These are phyloP conservation scores for Okapia johnstoni DNA, from an alignment of 2,113 vertebrate species.

Conservation along the genomic window DNA sequence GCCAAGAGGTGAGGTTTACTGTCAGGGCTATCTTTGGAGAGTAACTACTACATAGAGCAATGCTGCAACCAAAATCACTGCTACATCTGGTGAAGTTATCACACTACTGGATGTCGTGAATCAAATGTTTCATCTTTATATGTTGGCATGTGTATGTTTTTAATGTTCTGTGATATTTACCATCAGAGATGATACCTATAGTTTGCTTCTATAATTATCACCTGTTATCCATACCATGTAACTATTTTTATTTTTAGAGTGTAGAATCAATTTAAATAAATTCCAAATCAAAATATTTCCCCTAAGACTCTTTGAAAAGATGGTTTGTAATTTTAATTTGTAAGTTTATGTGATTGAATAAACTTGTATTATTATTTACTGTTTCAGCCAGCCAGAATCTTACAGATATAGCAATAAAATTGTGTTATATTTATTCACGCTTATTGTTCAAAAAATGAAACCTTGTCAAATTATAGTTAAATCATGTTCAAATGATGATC, in stretches of 20 bases:
- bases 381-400: neutral
- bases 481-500: conserved; percentile 58
- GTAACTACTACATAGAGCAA: neutral
- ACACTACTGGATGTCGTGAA: neutral
- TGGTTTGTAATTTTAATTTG: conserved; percentile 38
- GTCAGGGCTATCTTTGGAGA: neutral
- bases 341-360: neutral
- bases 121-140: neutral
- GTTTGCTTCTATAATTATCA: neutral
- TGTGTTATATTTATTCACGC: neutral
- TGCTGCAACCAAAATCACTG: neutral
- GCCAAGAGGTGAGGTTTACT: neutral
- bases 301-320: conserved; percentile 40
- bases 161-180: neutral
- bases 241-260: neutral
- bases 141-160: neutral
- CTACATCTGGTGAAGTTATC: neutral
- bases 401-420: conserved; percentile 4
- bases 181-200: neutral
- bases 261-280: neutral
- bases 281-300: conserved; percentile 8
- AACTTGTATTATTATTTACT: neutral
- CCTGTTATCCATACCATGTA: neutral
- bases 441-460: conserved; percentile 64
- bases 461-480: conserved; percentile 58